A percentile compares a stretch with the other conserved stretches of the same genome.
These are phyloP conservation scores for Synanceia verrucosa DNA, from an alignment of 2,797 vertebrate species.

Conservation along the genomic window DNA sequence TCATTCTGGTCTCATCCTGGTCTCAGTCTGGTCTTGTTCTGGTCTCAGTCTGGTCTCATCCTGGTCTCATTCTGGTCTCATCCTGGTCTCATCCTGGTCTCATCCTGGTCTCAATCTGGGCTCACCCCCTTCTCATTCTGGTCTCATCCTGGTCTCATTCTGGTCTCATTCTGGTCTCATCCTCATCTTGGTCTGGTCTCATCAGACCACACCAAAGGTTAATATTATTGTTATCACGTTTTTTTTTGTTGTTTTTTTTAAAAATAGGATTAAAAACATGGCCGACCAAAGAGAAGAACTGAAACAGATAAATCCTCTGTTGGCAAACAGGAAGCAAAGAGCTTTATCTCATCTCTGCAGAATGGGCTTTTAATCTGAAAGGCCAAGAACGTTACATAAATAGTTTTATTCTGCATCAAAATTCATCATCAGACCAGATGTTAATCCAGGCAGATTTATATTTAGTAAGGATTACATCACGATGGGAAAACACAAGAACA, in stretches of 20 bases:
- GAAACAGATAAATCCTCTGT: slow-evolving; percentile 45
- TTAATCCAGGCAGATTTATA: slow-evolving; percentile 69
- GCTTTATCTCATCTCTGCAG: slow-evolving; percentile 36
- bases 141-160: too few relatives aligned
- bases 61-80: not conserved
- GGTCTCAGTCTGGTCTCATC: too few relatives aligned
- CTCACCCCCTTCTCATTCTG: not conserved
- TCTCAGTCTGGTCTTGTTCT: not conserved
- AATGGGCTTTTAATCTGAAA: slow-evolving; percentile 68
- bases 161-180: not conserved
- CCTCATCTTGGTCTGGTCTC: too few relatives aligned
- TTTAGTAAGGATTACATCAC: slow-evolving; percentile 71
- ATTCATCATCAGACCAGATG: slow-evolving; percentile 56
- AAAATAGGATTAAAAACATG: slow-evolving; percentile 2
- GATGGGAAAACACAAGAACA: slow-evolving; percentile 55
- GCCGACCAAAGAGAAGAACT: slow-evolving; percentile 22
- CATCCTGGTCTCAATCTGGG: too few relatives aligned
- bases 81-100: too few relatives aligned
- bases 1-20: not conserved
- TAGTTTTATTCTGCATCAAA: slow-evolving; percentile 66
- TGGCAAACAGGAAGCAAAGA: slow-evolving; percentile 41
- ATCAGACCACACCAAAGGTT: too few relatives aligned
- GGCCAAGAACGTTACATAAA: slow-evolving; percentile 68
- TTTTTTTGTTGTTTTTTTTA: not conserved
- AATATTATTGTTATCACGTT: not conserved